Percentiles rank a stretch among this genome's conserved stretches.
Evolutionary conservation across 1,140 invertebrate genomes (phyloP).

Genomic region (Drosophila nasuta): DNA sequence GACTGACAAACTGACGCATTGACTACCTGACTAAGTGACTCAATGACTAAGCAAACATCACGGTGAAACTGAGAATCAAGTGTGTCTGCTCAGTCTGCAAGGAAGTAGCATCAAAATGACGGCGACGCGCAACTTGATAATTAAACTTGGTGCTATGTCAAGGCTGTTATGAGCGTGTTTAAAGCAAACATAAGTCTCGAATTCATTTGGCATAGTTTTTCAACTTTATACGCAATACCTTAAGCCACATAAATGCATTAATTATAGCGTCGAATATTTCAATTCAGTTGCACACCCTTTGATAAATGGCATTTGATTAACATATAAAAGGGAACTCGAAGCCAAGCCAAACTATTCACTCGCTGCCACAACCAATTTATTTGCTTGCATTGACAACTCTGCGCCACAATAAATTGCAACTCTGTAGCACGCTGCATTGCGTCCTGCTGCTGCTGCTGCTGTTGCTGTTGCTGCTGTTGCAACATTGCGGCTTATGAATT

Average conservation of each 20-base stretch:
- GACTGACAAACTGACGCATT: constrained; percentile 37
- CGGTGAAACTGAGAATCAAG: constrained; percentile 26
- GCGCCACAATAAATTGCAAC: constrained; percentile 64
- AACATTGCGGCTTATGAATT: constrained; percentile 68
- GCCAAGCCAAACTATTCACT: constrained; percentile 8
- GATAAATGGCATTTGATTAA: constrained; percentile 53
- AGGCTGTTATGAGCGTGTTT: neutral
- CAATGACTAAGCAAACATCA: constrained; percentile 76
- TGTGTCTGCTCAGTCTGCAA: constrained; percentile 7
- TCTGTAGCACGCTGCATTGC: constrained; percentile 42
- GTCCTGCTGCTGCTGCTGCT: constrained; percentile 14
- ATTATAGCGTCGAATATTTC: constrained; percentile 20
- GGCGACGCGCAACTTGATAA: constrained; percentile 53
- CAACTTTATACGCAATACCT: neutral
- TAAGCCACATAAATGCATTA: constrained; percentile 9
- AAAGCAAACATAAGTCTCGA: constrained; percentile 8
- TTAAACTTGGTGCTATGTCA: constrained; percentile 65
- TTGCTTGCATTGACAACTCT: constrained; percentile 62
- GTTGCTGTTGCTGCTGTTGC: constrained; percentile 27
- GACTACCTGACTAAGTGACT: constrained; percentile 48
- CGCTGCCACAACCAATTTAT: constrained; percentile 37
- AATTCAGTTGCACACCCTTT: constrained; percentile 34
- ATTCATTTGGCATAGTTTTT: constrained; percentile 19
- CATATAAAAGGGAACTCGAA: constrained; percentile 61
- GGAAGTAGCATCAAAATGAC: constrained; percentile 30